A percentile compares a stretch with the other conserved stretches of the same genome.
Evolutionary conservation across 2,113 vertebrate genomes (phyloP).

Genomic region (Edolisoma coerulescens): DNA sequence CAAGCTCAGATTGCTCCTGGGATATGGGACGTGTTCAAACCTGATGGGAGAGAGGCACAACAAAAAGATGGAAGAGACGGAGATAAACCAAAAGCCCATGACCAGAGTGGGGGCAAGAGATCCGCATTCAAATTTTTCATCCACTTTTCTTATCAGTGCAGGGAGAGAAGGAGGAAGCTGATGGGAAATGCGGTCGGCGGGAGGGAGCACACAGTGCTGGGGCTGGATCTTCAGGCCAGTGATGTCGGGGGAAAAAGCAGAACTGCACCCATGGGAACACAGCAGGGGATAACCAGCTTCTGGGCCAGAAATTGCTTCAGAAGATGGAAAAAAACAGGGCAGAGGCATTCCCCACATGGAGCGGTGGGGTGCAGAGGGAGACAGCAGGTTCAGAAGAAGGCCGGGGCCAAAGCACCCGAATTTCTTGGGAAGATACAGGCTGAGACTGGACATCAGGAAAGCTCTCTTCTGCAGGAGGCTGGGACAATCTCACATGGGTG

Average conservation of each 20-base stretch:
- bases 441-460: neutral
- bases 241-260: neutral
- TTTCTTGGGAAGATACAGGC: neutral
- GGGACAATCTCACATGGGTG: neutral
- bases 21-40: neutral
- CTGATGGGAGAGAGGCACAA: neutral
- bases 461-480: neutral
- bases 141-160: neutral
- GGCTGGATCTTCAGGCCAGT: neutral
- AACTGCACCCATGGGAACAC: neutral
- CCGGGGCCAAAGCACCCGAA: neutral
- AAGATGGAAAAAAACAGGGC: neutral
- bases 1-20: neutral
- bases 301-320: neutral
- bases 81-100: neutral
- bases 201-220: neutral
- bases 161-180: neutral
- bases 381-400: neutral
- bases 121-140: neutral
- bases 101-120: neutral
- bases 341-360: neutral
- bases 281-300: neutral
- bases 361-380: neutral
- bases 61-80: neutral
- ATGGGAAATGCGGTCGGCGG: rapidly evolving